Evolutionary conservation across 2,797 vertebrate species (phyloP).

Genomic region (Microhierax caerulescens): DNA sequence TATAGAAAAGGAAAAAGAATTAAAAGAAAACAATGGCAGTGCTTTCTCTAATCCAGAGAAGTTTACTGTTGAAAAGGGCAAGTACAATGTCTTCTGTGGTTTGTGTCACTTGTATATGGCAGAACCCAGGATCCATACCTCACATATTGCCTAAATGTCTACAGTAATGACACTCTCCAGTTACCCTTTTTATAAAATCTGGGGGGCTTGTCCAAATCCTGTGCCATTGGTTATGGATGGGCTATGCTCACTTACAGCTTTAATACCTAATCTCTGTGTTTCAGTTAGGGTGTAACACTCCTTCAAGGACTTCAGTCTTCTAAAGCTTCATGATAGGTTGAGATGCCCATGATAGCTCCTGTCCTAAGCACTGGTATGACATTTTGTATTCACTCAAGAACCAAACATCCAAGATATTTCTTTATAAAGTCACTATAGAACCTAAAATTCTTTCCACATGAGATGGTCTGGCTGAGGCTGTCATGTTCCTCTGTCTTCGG

Average conservation of each 20-base stretch:
- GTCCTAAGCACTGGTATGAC: background rate
- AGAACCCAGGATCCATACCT: background rate
- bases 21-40: background rate
- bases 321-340: background rate
- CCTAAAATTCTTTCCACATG: background rate
- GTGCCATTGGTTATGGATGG: background rate
- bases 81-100: background rate
- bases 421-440: background rate
- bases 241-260: background rate
- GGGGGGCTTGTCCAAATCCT: background rate
- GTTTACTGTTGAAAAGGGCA: background rate
- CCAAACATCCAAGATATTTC: background rate
- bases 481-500: background rate
- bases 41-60: background rate
- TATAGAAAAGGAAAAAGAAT: background rate
- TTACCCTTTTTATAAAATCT: background rate
- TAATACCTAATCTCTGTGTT: background rate
- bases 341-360: fast-evolving
- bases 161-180: background rate
- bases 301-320: background rate
- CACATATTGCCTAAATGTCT: background rate
- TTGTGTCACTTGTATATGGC: background rate
- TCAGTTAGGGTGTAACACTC: background rate
- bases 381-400: background rate
- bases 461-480: background rate